Evolutionary conservation across 2,888 invertebrate species (phyloP), one percentile per base, ranked within the genome.

Genomic region (Slavum lentiscoides): DNA sequence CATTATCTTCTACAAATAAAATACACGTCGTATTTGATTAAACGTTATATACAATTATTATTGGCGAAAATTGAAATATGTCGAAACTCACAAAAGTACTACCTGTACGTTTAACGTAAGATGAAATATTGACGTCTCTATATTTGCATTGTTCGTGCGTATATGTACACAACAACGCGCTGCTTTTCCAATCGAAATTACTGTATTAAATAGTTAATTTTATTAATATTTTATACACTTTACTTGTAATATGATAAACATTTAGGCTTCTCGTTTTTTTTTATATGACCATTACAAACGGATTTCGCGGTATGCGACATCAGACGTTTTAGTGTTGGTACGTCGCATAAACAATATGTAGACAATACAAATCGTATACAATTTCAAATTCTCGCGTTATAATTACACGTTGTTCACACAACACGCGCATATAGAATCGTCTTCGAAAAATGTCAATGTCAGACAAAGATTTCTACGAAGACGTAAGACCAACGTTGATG

Each of bases 401-500:
- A 13, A 13, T 49, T 49, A 2, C 49, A 13, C 7, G 43, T 43
- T 11, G 43, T 43, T 9, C 49, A 11, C 3, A 49, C 1, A 11
- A 15, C 3, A 49, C 13, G 13, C 49, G 49, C 39, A 13, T 70
- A 7, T 19, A 19, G 49, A 61, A 43, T 15, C 13, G 49, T 13
- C 6, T 43, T 58, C 1, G n/a, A 23, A 76, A 43, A 30, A 76
- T 76, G 68, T 15, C 67, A 0, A 49, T 43, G 19, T 17, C 43
- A 2, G 30, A n/a, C 7, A 68, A 76, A 59, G 59, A 76, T 68
- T 76, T 80, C 21, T 80, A 80, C 23, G 72, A 80, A 23, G 70
- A 80, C 13, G n/a, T 80, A 11, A 72, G 70, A 72, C 62, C 70
- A 15, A 70, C 70, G 23, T 58, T 80, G 39, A 80, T 80, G 61